phyloP scores from a whole-genome alignment of 2,888 invertebrate genomes.

The Spodoptera exigua region DNA sequence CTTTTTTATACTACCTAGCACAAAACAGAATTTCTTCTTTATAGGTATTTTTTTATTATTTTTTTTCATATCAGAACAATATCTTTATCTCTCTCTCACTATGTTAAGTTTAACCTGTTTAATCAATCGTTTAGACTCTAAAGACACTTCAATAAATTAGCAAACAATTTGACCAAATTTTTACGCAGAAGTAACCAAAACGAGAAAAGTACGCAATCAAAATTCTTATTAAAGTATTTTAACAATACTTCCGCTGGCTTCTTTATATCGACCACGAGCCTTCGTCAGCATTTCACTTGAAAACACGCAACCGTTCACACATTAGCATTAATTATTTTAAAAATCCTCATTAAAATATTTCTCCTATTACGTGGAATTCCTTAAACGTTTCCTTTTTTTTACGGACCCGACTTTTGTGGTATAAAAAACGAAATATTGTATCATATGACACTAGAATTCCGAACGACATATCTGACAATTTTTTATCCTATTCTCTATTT shows the following conservation, averaged over 20 bases:
- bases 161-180: slow-evolving; percentile 15
- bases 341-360: slow-evolving; percentile 86
- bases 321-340: slow-evolving; percentile 72
- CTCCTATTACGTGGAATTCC: slow-evolving; percentile 78
- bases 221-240: slow-evolving; percentile 73
- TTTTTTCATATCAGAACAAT: no score
- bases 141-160: slow-evolving; percentile 18
- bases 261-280: slow-evolving; percentile 57
- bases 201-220: slow-evolving; percentile 44
- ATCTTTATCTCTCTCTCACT: no score
- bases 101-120: no score
- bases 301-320: slow-evolving; percentile 72
- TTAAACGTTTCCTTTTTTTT: slow-evolving; percentile 69
- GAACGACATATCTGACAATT: slow-evolving; percentile 1
- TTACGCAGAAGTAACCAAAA: slow-evolving; percentile 25
- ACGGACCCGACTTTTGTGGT: slow-evolving; percentile 69
- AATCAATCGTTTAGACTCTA: no score
- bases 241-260: slow-evolving; percentile 80
- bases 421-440: slow-evolving; percentile 60
- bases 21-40: no score
- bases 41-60: no score
- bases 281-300: slow-evolving; percentile 67
- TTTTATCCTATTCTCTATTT: not conserved
- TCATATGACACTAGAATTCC: slow-evolving; percentile 55
- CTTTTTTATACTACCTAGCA: no score